Conservation (phyloP, 2,113 vertebrate genomes). For the Balaeniceps rex region DNA sequence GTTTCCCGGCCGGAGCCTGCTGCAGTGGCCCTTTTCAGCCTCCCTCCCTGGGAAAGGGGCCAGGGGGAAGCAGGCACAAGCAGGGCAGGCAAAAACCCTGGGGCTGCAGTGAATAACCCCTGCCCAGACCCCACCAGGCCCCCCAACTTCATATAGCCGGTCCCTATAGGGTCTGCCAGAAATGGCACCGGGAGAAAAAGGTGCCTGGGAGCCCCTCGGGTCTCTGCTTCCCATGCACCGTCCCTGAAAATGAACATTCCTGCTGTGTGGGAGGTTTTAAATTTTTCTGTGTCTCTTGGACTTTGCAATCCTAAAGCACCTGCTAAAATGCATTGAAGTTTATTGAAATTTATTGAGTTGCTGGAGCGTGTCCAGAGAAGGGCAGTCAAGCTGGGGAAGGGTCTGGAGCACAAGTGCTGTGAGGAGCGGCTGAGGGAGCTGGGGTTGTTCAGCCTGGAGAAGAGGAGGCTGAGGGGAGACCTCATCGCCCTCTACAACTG, state of each 20-base stretch:
- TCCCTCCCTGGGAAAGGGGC: slow-evolving; percentile 48
- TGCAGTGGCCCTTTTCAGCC: slow-evolving; percentile 49
- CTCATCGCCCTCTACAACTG: no score
- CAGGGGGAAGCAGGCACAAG: slow-evolving; percentile 34
- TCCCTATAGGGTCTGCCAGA: background rate
- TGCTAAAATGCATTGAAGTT: background rate
- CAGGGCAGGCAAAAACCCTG: background rate
- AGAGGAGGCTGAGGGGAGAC: no score
- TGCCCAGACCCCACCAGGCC: background rate
- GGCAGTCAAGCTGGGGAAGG: no score
- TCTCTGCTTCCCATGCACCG: background rate
- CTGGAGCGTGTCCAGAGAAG: no score
- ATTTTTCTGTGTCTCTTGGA: background rate
- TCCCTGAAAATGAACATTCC: background rate
- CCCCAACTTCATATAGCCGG: background rate
- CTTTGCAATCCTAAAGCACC: background rate
- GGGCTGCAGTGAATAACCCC: background rate
- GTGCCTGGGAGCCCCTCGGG: background rate
- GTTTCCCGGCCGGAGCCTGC: slow-evolving; percentile 18
- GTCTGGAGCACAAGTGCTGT: no score
- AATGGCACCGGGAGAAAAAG: background rate
- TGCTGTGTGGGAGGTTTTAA: background rate
- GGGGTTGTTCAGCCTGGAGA: no score
- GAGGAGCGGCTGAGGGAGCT: no score
- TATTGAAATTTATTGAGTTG: no score